Conservation (phyloP, 2,888 invertebrate species). For the Punctoribates punctum region DNA sequence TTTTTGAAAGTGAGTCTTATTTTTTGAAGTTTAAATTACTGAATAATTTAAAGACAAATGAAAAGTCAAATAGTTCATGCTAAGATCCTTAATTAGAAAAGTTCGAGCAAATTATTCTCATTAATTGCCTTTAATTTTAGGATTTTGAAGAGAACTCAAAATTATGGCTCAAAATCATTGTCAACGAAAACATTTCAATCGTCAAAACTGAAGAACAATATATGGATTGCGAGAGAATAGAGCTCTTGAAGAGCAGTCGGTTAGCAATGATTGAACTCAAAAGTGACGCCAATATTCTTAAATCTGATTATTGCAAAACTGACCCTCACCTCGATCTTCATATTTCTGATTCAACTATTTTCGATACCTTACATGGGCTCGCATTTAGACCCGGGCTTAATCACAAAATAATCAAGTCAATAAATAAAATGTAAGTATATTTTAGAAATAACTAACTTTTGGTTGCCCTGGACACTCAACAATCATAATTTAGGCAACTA, state of each 20-base stretch:
- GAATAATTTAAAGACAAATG: no score
- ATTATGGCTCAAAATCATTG: neutral
- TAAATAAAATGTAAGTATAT: neutral
- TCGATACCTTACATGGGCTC: neutral
- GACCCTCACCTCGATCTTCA: neutral
- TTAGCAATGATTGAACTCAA: constrained; percentile 7
- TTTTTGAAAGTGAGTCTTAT: neutral
- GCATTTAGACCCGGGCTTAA: neutral
- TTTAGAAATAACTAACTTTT: no score
- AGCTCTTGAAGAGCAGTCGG: neutral
- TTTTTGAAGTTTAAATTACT: no score
- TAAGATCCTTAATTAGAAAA: no score
- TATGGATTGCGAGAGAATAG: neutral
- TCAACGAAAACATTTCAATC: neutral
- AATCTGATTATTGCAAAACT: neutral
- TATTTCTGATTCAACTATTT: constrained; percentile 21
- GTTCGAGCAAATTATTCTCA: no score
- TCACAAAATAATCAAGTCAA: neutral
- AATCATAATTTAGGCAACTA: no score
- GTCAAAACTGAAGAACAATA: constrained; percentile 4
- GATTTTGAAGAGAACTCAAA: neutral
- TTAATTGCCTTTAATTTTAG: neutral
- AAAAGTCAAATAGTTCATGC: no score
- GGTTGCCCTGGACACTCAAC: no score
- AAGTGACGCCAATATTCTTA: neutral